These are phyloP conservation scores for Megaptera novaeangliae DNA, from an alignment of 2,113 vertebrate species.

Conservation along the genomic window DNA sequence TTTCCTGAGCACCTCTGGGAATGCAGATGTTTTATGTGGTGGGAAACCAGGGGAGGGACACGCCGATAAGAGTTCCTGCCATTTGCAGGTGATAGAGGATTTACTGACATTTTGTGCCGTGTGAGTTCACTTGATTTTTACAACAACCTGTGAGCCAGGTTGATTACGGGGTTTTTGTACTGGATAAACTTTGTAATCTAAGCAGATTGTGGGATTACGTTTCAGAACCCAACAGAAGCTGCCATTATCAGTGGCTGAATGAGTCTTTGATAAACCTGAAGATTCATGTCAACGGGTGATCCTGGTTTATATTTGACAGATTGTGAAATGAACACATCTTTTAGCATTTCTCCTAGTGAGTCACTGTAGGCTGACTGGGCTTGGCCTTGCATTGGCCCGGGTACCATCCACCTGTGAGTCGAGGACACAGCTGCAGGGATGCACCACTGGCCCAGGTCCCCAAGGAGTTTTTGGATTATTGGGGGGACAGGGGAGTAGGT, in stretches of 20 bases:
- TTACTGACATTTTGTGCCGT: neutral
- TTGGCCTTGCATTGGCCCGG: neutral
- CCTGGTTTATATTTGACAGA: neutral
- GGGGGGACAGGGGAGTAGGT: neutral
- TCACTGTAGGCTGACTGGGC: neutral
- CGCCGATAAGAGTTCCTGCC: neutral
- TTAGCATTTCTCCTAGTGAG: neutral
- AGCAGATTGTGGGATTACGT: neutral
- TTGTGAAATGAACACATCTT: no score
- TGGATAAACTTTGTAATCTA: neutral
- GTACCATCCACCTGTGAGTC: no score
- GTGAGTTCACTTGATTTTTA: neutral
- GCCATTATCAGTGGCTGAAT: neutral
- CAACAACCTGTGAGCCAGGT: neutral
- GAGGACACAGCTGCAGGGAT: neutral
- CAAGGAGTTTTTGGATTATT: neutral
- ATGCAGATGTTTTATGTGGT: fast-evolving
- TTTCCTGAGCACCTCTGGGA: neutral
- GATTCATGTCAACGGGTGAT: fast-evolving
- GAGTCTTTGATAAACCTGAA: neutral
- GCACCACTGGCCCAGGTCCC: neutral
- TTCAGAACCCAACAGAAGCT: no score
- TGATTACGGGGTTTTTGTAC: neutral
- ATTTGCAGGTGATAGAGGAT: neutral
- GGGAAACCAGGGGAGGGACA: neutral